phyloP scores from a whole-genome alignment of 2,113 vertebrate genomes.

The Paramormyrops kingsleyae region DNA sequence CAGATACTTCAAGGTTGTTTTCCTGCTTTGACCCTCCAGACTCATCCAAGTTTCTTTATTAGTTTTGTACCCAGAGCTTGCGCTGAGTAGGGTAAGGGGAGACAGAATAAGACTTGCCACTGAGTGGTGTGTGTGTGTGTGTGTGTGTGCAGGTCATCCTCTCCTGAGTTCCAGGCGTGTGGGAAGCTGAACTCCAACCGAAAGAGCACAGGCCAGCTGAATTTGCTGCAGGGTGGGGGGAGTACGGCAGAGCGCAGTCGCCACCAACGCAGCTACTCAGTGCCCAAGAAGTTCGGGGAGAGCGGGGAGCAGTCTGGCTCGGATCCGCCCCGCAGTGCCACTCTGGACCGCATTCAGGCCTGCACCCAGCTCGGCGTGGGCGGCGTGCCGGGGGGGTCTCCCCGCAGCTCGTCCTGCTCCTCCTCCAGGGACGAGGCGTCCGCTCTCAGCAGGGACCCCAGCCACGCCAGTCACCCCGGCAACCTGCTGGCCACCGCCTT shows the following conservation, averaged over 20 bases:
- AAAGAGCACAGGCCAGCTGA: conserved; percentile 93
- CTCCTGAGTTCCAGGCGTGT: conserved; percentile 81
- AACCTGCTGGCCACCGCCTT: conserved; percentile 91
- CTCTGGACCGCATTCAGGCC: conserved; percentile 91
- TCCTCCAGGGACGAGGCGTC: conserved; percentile 77
- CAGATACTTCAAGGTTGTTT: neutral
- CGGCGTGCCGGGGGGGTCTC: conserved; percentile 53
- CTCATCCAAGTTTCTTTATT: conserved; percentile 17
- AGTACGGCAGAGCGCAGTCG: conserved; percentile 79
- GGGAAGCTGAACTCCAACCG: conserved; percentile 81
- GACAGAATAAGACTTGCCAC: neutral
- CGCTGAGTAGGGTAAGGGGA: neutral
- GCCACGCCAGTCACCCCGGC: conserved; percentile 84
- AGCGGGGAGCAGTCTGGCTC: conserved; percentile 65
- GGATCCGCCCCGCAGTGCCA: conserved; percentile 90
- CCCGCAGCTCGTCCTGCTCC: conserved; percentile 78
- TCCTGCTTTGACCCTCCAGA: neutral
- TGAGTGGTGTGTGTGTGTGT: neutral
- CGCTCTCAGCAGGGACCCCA: conserved; percentile 64
- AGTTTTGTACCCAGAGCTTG: neutral
- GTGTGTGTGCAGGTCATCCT: conserved; percentile 71
- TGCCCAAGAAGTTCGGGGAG: conserved; percentile 97
- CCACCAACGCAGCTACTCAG: conserved; percentile 93
- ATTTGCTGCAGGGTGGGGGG: conserved; percentile 70
- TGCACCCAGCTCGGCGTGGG: conserved; percentile 83